phyloP scores from a whole-genome alignment of 2,113 vertebrate genomes.

The Anoura caudifer region DNA sequence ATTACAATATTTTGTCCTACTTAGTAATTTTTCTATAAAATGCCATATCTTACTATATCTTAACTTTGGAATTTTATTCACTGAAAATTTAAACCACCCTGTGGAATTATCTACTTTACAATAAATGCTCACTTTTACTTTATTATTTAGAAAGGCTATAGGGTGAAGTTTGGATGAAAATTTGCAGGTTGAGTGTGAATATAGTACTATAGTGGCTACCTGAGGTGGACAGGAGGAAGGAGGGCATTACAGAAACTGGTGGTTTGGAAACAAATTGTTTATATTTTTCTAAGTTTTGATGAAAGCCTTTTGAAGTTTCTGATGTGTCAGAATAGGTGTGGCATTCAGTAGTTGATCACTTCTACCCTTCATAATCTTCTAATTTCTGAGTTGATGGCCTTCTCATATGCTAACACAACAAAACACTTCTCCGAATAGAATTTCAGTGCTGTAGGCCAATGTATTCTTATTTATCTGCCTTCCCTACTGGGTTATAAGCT shows the following conservation, averaged over 20 bases:
- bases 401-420: background rate
- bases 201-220: accelerated
- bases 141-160: background rate
- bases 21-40: background rate
- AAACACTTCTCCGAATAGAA: background rate
- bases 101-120: background rate
- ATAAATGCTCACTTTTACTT: background rate
- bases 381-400: background rate
- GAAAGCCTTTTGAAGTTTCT: background rate
- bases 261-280: background rate
- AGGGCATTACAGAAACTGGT: too few species aligned
- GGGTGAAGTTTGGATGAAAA: background rate
- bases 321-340: background rate
- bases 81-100: background rate
- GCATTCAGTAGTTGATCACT: background rate
- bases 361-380: background rate
- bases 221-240: background rate
- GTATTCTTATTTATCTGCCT: background rate
- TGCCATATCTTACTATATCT: background rate
- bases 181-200: background rate
- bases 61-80: background rate
- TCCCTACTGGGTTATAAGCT: background rate
- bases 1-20: background rate
- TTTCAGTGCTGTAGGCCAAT: background rate
- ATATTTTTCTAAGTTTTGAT: background rate